Conservation (phyloP, 2,888 invertebrate genomes). For the Drosophila kanekoi region DNA sequence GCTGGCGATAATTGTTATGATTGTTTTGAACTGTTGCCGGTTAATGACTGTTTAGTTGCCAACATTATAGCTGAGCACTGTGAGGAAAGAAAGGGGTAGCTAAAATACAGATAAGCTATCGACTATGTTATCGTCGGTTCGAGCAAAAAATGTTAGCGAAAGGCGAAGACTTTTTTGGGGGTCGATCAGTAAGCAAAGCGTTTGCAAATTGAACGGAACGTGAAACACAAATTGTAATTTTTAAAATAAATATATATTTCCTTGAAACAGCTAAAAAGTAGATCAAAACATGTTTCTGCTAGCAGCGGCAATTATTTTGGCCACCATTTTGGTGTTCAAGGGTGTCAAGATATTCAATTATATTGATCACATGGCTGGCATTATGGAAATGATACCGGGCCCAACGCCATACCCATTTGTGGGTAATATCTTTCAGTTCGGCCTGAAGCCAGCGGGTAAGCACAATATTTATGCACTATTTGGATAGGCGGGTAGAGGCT, state of each 20-base stretch:
- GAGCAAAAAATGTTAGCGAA: slow-evolving; percentile 26
- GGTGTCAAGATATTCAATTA: slow-evolving; percentile 79
- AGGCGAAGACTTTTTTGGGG: slow-evolving; percentile 18
- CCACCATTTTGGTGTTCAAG: slow-evolving; percentile 74
- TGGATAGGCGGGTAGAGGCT: background rate
- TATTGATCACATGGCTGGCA: slow-evolving; percentile 81
- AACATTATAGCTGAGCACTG: background rate
- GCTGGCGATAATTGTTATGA: slow-evolving; percentile 17
- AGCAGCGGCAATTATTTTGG: slow-evolving; percentile 64
- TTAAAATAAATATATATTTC: background rate
- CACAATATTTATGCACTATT: slow-evolving; percentile 69
- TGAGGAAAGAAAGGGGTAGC: slow-evolving; percentile 1
- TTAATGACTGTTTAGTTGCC: slow-evolving; percentile 3
- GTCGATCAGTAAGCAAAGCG: slow-evolving; percentile 23
- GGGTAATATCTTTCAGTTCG: slow-evolving; percentile 82
- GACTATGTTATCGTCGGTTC: slow-evolving; percentile 44
- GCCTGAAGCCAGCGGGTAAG: slow-evolving; percentile 80
- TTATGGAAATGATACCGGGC: slow-evolving; percentile 83
- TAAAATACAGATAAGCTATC: slow-evolving; percentile 58
- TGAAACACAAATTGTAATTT: background rate
- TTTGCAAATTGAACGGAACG: slow-evolving; percentile 25
- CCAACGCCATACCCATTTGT: slow-evolving; percentile 81
- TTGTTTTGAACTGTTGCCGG: background rate
- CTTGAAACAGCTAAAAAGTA: background rate
- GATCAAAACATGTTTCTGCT: slow-evolving; percentile 71